phyloP scores from a whole-genome alignment of 2,888 invertebrate species.

The Drosophila sordidapex region DNA sequence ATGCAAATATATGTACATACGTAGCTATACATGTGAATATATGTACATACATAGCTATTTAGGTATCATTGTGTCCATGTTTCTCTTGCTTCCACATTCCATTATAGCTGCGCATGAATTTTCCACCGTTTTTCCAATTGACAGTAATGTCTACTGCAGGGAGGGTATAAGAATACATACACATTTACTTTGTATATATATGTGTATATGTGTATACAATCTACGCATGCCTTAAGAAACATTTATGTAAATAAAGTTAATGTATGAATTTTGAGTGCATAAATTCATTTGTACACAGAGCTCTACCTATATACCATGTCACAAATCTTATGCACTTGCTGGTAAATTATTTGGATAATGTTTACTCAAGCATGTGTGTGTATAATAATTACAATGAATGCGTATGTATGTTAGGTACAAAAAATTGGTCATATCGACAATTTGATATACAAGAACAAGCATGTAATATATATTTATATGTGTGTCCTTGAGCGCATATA shows the following conservation, averaged over 20 bases:
- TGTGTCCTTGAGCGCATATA: background rate
- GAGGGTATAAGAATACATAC: conserved; percentile 16
- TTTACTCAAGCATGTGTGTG: background rate
- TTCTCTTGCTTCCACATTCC: conserved; percentile 48
- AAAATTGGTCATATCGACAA: background rate
- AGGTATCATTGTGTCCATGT: conserved; percentile 7
- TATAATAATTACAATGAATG: background rate
- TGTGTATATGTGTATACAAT: conserved; percentile 2
- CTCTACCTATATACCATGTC: background rate
- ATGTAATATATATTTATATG: background rate
- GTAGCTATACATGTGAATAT: background rate
- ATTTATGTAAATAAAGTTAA: conserved; percentile 4
- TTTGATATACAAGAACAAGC: background rate
- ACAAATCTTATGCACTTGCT: background rate
- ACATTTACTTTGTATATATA: conserved; percentile 6
- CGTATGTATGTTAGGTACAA: background rate
- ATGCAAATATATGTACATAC: background rate
- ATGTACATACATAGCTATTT: background rate
- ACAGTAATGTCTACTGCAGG: conserved; percentile 28
- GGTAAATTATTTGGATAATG: background rate
- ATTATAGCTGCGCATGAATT: conserved; percentile 61
- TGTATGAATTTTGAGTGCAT: background rate
- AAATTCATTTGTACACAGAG: background rate
- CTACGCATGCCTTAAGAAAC: background rate
- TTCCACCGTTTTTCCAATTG: conserved; percentile 56